Percentiles rank a stretch among this genome's conserved stretches.
These are phyloP conservation scores for Unio delphinus DNA, from an alignment of 2,888 invertebrate genomes.

Conservation along the genomic window DNA sequence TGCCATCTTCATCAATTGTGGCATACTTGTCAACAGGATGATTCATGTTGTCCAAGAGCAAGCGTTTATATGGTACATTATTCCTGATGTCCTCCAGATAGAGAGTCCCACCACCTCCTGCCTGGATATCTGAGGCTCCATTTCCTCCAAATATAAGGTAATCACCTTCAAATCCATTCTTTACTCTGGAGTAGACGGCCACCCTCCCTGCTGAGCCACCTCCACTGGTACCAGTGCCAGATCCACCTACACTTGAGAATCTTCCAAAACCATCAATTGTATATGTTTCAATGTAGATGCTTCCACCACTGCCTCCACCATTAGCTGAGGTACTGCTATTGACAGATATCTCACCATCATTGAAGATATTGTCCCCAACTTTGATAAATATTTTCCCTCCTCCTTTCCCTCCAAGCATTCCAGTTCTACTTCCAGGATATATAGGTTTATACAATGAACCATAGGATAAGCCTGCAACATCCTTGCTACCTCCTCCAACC, in stretches of 20 bases:
- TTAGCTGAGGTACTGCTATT: constrained; percentile 28
- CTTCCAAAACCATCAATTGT: constrained; percentile 53
- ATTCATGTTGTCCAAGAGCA: constrained; percentile 48
- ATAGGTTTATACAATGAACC: constrained; percentile 49
- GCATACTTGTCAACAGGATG: constrained; percentile 46
- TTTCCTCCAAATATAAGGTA: constrained; percentile 43
- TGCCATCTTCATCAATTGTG: constrained; percentile 39
- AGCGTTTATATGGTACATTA: constrained; percentile 30
- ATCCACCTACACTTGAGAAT: constrained; percentile 45
- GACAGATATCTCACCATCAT: constrained; percentile 53
- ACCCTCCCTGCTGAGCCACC: constrained; percentile 53
- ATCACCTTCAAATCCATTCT: constrained; percentile 43
- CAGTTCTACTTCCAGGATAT: constrained; percentile 41
- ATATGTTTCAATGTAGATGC: constrained; percentile 42
- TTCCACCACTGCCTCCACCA: constrained; percentile 61
- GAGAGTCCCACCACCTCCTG: constrained; percentile 52
- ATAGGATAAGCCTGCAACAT: constrained; percentile 41
- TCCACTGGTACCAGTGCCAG: constrained; percentile 35
- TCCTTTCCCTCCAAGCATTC: constrained; percentile 37
- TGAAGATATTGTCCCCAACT: constrained; percentile 40
- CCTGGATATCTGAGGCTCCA: constrained; percentile 22
- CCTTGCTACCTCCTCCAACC: constrained; percentile 41
- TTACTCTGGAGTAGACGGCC: constrained; percentile 33
- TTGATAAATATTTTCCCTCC: constrained; percentile 49
- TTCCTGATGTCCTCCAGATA: constrained; percentile 48